Base-by-base conservation (phyloP, 2,888 invertebrate genomes). In the Dicroscelio sp. region DNA sequence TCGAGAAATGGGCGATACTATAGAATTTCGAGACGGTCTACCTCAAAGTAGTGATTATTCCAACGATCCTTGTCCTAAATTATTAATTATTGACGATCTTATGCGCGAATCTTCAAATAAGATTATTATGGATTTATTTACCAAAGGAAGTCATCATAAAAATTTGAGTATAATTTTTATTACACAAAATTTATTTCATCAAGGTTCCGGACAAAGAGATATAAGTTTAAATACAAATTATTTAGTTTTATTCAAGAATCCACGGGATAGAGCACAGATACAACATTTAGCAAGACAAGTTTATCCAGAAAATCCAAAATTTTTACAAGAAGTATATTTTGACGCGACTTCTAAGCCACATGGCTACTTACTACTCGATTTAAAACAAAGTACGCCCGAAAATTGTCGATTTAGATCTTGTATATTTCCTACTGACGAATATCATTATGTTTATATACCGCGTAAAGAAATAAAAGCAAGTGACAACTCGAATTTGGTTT, bases 101-200 rank as follows among this genome's bases (percentile, higher is more conserved):
- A 48, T 48, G 48, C 14, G 48, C 2, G 48, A 48, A 48, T 48
- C 48, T 48, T 48, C 48, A 17, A 17, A 14, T 14, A 6, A 20
- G 2, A 17, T n/a, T 0, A 73, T 94, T 33, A 87, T 91, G 0
- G 91, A 94, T 90, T 90, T 93, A 3, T 94, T 94, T 82, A 93
- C 91, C 1, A 94, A 93, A 76, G 93, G 92, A 0, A 92, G 91
- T 23, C 92, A 93, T 75, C 92, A 92, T 73, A 75, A 88, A 31
- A 92, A 92, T 89, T 58, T 93, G n/a, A 93, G 90, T 38, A 69
- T 93, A 2, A 90, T 90, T 27, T 85, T 76, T 30, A 86, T 90
- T 6, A 84, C 75, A 4, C 90, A 90, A 85, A 92, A 90, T 71
- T 48, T 83, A 2, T 91, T 89, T 43, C 78, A 91, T 48, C 85